These are phyloP conservation scores for Drosophila lutescens DNA, from an alignment of 2,888 invertebrate genomes.

Conservation along the genomic window DNA sequence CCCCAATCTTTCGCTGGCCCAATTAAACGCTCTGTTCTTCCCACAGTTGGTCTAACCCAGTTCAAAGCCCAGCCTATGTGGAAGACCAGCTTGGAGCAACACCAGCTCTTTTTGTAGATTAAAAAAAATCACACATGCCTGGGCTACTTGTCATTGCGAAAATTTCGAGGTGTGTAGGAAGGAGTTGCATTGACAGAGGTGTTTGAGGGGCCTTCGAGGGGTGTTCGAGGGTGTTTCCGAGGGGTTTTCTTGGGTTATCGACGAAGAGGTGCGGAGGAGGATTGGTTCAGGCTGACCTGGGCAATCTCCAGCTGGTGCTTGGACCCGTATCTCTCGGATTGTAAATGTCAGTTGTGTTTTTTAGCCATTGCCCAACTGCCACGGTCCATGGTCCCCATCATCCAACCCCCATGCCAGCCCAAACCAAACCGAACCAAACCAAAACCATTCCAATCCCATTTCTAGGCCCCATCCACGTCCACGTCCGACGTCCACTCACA, in stretches of 20 bases:
- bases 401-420: slow-evolving; percentile 5
- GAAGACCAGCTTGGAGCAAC: slow-evolving; percentile 36
- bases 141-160: slow-evolving; percentile 71
- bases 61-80: slow-evolving; percentile 43
- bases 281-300: slow-evolving; percentile 59
- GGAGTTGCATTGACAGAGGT: slow-evolving; percentile 22
- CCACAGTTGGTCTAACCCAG: slow-evolving; percentile 58
- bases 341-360: slow-evolving; percentile 65
- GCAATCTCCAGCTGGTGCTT: slow-evolving; percentile 60
- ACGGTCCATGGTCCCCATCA: slow-evolving; percentile 28
- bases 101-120: slow-evolving; percentile 46
- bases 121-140: slow-evolving; percentile 36
- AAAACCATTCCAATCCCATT: slow-evolving; percentile 30
- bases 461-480: slow-evolving; percentile 36
- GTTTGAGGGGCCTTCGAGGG: slow-evolving; percentile 2
- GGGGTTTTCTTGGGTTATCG: slow-evolving; percentile 19
- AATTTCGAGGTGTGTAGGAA: slow-evolving; percentile 66
- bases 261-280: slow-evolving; percentile 26
- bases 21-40: slow-evolving; percentile 57
- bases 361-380: slow-evolving; percentile 64
- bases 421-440: slow-evolving; percentile 3
- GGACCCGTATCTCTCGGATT: slow-evolving; percentile 55
- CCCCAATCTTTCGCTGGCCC: slow-evolving; percentile 35
- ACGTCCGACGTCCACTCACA: slow-evolving; percentile 56
- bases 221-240: neutral